phyloP scores from a whole-genome alignment of 2,113 vertebrate genomes.

The Himantopus leucocephalus region DNA sequence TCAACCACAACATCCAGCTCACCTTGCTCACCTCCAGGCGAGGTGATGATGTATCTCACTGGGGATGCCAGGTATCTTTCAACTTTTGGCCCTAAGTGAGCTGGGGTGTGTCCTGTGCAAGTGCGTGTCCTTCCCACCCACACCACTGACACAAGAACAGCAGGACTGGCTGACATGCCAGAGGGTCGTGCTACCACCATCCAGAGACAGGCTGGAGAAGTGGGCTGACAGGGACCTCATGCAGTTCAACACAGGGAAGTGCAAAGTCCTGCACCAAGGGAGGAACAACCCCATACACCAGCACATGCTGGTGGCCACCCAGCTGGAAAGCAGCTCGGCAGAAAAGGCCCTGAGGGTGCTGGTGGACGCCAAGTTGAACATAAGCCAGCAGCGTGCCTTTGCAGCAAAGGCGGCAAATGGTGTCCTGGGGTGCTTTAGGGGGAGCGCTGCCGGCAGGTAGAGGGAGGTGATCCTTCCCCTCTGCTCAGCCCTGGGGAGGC shows the following conservation, averaged over 20 bases:
- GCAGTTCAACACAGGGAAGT: no score
- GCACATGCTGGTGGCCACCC: neutral
- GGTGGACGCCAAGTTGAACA: neutral
- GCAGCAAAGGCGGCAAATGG: fast-evolving
- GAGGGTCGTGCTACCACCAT: neutral
- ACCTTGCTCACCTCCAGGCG: neutral
- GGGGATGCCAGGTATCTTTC: neutral
- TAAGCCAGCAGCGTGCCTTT: neutral
- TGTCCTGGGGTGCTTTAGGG: neutral
- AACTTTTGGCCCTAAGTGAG: neutral
- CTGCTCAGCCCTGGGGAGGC: neutral
- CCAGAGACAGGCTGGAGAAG: neutral
- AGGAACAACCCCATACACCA: neutral
- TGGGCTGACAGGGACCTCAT: fast-evolving
- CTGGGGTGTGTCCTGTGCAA: neutral
- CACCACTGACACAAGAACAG: no score
- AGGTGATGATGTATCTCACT: neutral
- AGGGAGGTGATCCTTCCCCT: neutral
- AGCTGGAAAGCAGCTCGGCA: neutral
- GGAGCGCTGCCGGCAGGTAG: neutral
- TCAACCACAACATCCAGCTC: neutral
- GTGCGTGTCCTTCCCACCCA: neutral
- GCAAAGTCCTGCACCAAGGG: neutral
- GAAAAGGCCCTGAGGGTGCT: neutral
- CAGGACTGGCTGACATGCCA: neutral